Evolutionary conservation across 2,888 invertebrate species (phyloP).

Genomic region (Busseola fusca): DNA sequence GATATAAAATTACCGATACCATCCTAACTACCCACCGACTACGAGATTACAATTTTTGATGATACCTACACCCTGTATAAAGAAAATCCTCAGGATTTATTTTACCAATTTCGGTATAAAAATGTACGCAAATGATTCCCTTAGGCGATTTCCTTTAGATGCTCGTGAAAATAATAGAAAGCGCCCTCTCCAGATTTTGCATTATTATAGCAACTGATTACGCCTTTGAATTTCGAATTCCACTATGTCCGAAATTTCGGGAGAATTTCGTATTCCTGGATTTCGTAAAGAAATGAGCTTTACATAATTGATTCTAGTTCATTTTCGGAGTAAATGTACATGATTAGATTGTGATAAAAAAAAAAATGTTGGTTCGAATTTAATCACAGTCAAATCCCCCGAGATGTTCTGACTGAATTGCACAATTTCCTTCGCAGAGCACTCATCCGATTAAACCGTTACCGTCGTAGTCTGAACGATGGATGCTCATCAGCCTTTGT

Average conservation of each 20-base stretch:
- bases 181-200: conserved; percentile 30
- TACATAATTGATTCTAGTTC: conserved; percentile 17
- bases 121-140: conserved; percentile 50
- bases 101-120: conserved; percentile 38
- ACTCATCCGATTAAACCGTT: conserved; percentile 45
- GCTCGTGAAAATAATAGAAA: conserved; percentile 42
- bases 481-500: conserved; percentile 2
- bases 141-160: conserved; percentile 33
- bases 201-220: conserved; percentile 48
- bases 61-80: conserved; percentile 1
- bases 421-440: conserved; percentile 51
- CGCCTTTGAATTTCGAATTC: conserved; percentile 39
- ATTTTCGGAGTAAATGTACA: conserved; percentile 15
- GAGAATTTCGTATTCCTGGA: conserved; percentile 21
- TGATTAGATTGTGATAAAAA: background rate
- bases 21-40: conserved; percentile 23
- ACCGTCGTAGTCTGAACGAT: conserved; percentile 35
- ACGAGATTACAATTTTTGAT: conserved; percentile 43
- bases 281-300: conserved; percentile 23
- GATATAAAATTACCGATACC: conserved; percentile 38
- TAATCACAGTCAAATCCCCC: conserved; percentile 23
- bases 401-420: conserved; percentile 41
- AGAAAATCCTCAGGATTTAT: conserved; percentile 14
- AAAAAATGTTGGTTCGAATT: conserved; percentile 14
- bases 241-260: conserved; percentile 21